Conservation (phyloP, 1,140 invertebrate species). For the Meloidogyne exigua region DNA sequence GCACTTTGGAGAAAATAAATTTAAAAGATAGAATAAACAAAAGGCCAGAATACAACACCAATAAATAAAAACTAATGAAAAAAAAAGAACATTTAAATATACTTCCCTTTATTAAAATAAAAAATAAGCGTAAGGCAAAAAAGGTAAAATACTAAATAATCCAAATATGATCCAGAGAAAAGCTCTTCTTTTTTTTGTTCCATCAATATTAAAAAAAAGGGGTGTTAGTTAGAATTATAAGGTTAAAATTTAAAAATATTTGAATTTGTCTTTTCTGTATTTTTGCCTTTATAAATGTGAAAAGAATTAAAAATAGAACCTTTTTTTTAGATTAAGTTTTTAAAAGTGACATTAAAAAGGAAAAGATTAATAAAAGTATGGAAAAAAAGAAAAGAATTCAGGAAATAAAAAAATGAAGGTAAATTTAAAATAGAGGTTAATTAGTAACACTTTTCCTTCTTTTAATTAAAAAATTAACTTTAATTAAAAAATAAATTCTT, state of each 20-base stretch:
- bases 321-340: constrained; percentile 2
- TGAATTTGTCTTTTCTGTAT: background rate
- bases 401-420: background rate
- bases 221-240: too few species aligned
- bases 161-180: background rate
- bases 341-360: background rate
- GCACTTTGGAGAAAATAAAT: too few species aligned
- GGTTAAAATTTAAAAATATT: background rate
- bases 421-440: background rate
- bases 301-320: background rate
- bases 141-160: background rate
- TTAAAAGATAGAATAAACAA: background rate
- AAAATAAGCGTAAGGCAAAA: background rate
- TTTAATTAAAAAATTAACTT: too few species aligned
- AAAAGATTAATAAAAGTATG: background rate
- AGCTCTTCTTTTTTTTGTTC: too few species aligned
- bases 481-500: too few species aligned
- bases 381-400: background rate
- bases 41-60: background rate
- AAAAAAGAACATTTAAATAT: background rate
- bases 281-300: background rate
- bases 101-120: background rate
- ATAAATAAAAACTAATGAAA: background rate
- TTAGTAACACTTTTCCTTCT: too few species aligned
- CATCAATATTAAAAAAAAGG: too few species aligned